Evolutionary conservation across 2,888 invertebrate genomes (phyloP).

Genomic region (Caenorhabditis japonica): DNA sequence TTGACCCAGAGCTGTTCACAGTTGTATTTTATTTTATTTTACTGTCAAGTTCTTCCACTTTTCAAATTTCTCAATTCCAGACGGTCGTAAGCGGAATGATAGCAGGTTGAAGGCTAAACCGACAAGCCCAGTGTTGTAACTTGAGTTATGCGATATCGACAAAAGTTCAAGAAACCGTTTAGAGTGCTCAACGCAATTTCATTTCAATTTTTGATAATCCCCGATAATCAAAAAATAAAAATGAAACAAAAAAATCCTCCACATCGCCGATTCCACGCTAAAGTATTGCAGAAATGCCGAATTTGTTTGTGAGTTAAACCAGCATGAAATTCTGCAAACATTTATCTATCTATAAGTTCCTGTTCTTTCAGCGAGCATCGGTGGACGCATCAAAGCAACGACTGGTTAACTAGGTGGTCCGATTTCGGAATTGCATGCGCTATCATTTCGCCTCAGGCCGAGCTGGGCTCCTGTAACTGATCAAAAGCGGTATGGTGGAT

Average conservation of each 20-base stretch:
- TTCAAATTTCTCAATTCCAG: no score
- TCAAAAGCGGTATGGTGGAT: constrained; percentile 45
- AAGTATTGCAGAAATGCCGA: constrained; percentile 17
- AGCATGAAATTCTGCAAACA: no score
- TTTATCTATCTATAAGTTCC: background rate
- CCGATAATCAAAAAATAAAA: constrained; percentile 16
- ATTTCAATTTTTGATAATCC: constrained; percentile 35
- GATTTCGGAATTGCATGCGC: constrained; percentile 15
- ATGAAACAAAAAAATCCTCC: constrained; percentile 18
- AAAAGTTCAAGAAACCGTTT: constrained; percentile 3
- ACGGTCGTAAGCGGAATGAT: constrained; percentile 36
- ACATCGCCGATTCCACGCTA: constrained; percentile 7
- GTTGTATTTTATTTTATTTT: no score
- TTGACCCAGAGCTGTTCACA: no score
- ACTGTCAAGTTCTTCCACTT: no score
- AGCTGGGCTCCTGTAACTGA: constrained; percentile 38
- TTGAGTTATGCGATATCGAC: constrained; percentile 26
- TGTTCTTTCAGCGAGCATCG: constrained; percentile 31
- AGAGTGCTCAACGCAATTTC: constrained; percentile 2
- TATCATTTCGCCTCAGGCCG: constrained; percentile 36
- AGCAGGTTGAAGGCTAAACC: constrained; percentile 45
- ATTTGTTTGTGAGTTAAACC: constrained; percentile 13
- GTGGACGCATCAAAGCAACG: constrained; percentile 31
- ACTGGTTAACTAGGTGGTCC: constrained; percentile 43
- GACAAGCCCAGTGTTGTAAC: constrained; percentile 41